Base-by-base conservation (phyloP, 1,140 invertebrate genomes). In the Scaptomyza pallida region DNA sequence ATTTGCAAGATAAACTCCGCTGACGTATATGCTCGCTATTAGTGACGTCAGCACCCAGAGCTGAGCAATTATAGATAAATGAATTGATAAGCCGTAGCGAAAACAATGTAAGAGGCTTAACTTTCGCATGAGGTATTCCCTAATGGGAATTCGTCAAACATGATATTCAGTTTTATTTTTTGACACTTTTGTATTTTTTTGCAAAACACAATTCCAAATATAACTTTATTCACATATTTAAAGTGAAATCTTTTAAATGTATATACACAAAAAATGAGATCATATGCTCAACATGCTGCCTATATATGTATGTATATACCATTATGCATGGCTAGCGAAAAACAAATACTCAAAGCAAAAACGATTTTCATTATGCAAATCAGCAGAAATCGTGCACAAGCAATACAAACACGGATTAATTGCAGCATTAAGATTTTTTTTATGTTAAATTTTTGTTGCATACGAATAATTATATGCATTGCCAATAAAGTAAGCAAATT, bases 381-480 rank as follows among this genome's bases (percentile, higher is more conserved):
- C 51, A 56, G 55, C 45, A 62, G 16, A 61, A 41, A 23, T 37
- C 33, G 52, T 59, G 23, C 17, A n/a, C 59, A 55, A 60, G 30
- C 70, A 41, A 56, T 30, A 59, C 35, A 65, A 57, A 54, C 61
- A 56, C 50, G 57, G 44, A 69, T 72, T 70, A 61, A 55, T 50
- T 71, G 65, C 64, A 73, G 19, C 17, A 56, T 62, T 51, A 30
- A 30, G 26, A n/a, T n/a, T 30, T 30, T 2, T 30, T 30, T 30
- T 30, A 26, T 30, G 26, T 47, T 70, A 60, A 75, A 72, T 61
- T 69, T 15, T 45, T 51, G 52, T 72, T 65, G 72, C 52, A 68
- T 16, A 61, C 13, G 1, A 23, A 45, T 13, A 23, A 47, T 30
- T 9, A 30, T 9, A 30, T 30, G 26, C 26, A 30, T 9, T 9